Conservation (phyloP, 2,888 invertebrate species). For the Steromphala cineraria region DNA sequence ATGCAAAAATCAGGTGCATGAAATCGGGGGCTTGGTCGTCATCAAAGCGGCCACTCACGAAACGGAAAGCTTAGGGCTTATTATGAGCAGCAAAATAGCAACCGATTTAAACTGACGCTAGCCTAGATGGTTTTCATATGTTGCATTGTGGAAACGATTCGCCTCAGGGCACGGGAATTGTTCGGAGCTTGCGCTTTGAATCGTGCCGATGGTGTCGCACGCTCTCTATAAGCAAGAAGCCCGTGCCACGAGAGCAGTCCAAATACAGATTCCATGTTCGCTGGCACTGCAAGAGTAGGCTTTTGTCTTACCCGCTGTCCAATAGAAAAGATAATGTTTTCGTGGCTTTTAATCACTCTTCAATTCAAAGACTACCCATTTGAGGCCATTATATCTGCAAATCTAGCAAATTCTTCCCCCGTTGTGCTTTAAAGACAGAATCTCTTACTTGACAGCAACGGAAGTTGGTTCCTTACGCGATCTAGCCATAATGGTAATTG, state of each 20-base stretch:
- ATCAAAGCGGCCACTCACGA: background rate
- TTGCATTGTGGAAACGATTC: background rate
- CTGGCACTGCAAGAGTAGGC: background rate
- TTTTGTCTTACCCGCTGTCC: background rate
- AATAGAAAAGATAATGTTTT: background rate
- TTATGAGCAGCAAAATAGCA: conserved; percentile 19
- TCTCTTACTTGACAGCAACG: background rate
- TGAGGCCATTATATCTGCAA: background rate
- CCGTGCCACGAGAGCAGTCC: background rate
- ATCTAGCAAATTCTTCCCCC: background rate
- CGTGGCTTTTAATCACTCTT: background rate
- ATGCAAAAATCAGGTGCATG: background rate
- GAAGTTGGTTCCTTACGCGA: background rate
- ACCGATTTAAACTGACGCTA: conserved; percentile 11
- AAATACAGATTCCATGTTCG: background rate
- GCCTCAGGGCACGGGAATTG: background rate
- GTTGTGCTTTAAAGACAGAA: background rate
- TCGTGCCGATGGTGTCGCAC: background rate
- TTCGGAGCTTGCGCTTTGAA: background rate
- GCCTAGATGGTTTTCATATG: conserved; percentile 18
- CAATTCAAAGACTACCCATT: background rate
- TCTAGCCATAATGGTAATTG: too few relatives aligned
- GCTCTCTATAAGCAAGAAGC: background rate
- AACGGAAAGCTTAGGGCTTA: conserved; percentile 16
- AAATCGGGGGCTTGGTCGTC: background rate